These are phyloP conservation scores for Nymphicus hollandicus DNA, from an alignment of 2,113 vertebrate species.

Conservation along the genomic window DNA sequence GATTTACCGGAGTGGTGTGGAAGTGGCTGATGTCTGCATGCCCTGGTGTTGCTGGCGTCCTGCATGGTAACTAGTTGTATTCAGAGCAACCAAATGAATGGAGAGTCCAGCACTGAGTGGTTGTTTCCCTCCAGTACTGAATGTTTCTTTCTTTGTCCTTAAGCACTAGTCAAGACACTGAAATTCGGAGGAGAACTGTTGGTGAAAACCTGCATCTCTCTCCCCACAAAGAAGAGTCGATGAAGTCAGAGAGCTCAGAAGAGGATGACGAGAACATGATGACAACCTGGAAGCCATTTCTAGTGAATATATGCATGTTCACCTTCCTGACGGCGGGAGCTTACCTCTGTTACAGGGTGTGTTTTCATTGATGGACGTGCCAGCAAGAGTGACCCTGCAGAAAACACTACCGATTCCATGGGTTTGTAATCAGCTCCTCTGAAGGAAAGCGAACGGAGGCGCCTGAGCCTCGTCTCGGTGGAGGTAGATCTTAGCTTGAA, in stretches of 20 bases:
- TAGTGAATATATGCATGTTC: slow-evolving; percentile 88
- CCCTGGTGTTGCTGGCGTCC: background rate
- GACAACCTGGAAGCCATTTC: slow-evolving; percentile 83
- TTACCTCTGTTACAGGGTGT: slow-evolving; percentile 91
- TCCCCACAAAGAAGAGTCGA: slow-evolving; percentile 53
- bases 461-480: slow-evolving; percentile 56
- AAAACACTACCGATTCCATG: slow-evolving; percentile 29
- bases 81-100: background rate
- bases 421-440: slow-evolving; percentile 19
- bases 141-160: background rate
- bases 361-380: slow-evolving; percentile 81
- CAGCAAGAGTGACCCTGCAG: background rate
- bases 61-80: too few species aligned
- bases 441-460: background rate
- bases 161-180: slow-evolving; percentile 75
- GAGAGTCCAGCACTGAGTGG: background rate
- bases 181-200: slow-evolving; percentile 70
- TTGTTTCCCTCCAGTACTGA: background rate
- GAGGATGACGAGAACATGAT: slow-evolving; percentile 62
- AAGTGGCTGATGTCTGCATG: rapidly evolving
- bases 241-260: background rate
- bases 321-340: slow-evolving; percentile 85
- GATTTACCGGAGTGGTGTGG: rapidly evolving
- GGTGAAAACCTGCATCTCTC: background rate
- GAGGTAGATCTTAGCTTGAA: slow-evolving; percentile 38